Base-by-base conservation (phyloP, 2,797 vertebrate species). In the Trematomus bernacchii region DNA sequence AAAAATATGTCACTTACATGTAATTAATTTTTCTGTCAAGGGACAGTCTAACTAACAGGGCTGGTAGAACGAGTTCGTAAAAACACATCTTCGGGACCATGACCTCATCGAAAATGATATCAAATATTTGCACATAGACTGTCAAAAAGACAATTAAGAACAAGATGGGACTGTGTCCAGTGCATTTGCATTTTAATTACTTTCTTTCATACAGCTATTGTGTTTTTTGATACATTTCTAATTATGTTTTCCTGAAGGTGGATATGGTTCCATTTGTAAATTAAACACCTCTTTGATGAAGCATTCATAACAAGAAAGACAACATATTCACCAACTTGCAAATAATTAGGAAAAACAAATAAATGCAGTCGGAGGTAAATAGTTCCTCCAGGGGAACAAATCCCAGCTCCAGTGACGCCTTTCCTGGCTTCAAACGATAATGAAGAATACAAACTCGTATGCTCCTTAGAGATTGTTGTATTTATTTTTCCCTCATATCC, bases 371-470 rank as follows among this genome's bases (percentile, higher is more conserved):
- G 1, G 59, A 66, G 66, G 61, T 76, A 66, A 77, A 77, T 63
- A 43, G 71, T 79, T 76, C 23, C 59, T 79, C 53, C 50, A 71
- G 64, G 67, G 66, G 58, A 73, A 75, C 40, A 70, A 78, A 77
- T 75, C 10, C 10, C 44, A 18, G 71, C 37, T 15, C 14, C 54
- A 63, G 47, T 2, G 48, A 55, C 3, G 46, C 19, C 55, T 76
- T 71, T 48, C 15, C 61, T 71, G 77, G 58, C 43, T 76, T 69
- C 73, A 58, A 69, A 54, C 84, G 65, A 81, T 81, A 83, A 80
- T 73, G 42, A 73, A 58, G 43, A 76, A 51, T 63, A 18, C 12
- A 19, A 37, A 33, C 55, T 75, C 57, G 23, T 44, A 46, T 44
- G 61, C 21, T 68, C 52, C 59, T 65, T 21, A 23, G 57, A 73